phyloP scores from a whole-genome alignment of 2,113 vertebrate genomes.

The Variabilichromis moorii region DNA sequence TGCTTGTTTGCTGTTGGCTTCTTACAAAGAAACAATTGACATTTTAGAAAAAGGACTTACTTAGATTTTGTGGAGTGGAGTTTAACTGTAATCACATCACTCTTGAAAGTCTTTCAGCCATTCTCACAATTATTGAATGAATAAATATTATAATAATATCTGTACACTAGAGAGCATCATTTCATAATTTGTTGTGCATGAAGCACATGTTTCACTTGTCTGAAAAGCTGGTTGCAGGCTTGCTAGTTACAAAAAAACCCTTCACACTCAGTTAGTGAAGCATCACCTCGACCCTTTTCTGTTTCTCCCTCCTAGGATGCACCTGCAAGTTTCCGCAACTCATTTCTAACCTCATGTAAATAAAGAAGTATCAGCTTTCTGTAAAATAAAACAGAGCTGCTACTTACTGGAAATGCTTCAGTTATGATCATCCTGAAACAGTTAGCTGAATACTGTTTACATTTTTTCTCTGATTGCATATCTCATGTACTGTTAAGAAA shows the following conservation, averaged over 20 bases:
- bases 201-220: rapidly evolving
- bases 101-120: background rate
- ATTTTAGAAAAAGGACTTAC: background rate
- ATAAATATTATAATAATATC: background rate
- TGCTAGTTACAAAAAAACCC: rapidly evolving
- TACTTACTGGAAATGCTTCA: background rate
- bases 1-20: background rate
- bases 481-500: background rate
- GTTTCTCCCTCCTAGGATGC: background rate
- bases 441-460: background rate
- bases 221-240: rapidly evolving
- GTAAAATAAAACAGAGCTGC: background rate
- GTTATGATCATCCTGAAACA: background rate
- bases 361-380: background rate
- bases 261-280: background rate
- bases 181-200: background rate
- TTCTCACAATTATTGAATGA: background rate
- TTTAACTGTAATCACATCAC: background rate
- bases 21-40: background rate
- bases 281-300: background rate
- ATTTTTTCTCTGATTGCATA: background rate
- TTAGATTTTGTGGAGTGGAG: background rate
- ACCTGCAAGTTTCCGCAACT: background rate
- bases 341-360: background rate
- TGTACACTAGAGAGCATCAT: background rate